phyloP scores from a whole-genome alignment of 1,140 invertebrate genomes.

The Drosophila aff. region DNA sequence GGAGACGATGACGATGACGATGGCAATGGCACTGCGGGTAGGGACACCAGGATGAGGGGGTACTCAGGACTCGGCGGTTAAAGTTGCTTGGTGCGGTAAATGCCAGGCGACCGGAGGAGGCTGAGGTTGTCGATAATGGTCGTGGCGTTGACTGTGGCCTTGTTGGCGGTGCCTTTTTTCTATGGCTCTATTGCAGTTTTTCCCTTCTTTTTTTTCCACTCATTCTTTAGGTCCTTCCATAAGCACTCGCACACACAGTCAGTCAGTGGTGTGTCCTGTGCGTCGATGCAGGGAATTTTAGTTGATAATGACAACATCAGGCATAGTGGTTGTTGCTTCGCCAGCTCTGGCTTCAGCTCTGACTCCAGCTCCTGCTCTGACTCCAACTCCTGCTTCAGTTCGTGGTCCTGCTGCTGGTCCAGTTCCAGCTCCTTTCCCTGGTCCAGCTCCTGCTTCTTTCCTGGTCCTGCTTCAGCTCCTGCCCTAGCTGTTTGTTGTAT shows the following conservation, averaged over 20 bases:
- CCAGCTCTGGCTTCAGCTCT: not conserved
- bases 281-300: conserved; percentile 77
- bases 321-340: conserved; percentile 14
- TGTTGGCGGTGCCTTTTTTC: conserved; percentile 35
- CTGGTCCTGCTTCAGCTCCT: conserved; percentile 6
- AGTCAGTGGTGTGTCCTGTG: conserved; percentile 37
- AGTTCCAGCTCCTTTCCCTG: not conserved
- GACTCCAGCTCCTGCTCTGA: conserved; percentile 6
- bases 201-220: not conserved
- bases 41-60: conserved; percentile 2
- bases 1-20: conserved; percentile 16
- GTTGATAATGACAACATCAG: conserved; percentile 72
- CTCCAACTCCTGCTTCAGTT: not conserved
- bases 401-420: not conserved
- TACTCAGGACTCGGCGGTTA: conserved; percentile 4
- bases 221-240: not conserved
- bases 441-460: conserved; percentile 8
- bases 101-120: conserved; percentile 28
- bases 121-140: conserved; percentile 69
- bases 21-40: conserved; percentile 13
- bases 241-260: not conserved
- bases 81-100: conserved; percentile 43
- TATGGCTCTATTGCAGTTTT: conserved; percentile 32
- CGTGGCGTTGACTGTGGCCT: conserved; percentile 38
- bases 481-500: conserved; percentile 19